Percentiles rank a stretch among this genome's conserved stretches.
These are phyloP conservation scores for Danio albolineatus DNA, from an alignment of 2,797 vertebrate species.

Conservation along the genomic window DNA sequence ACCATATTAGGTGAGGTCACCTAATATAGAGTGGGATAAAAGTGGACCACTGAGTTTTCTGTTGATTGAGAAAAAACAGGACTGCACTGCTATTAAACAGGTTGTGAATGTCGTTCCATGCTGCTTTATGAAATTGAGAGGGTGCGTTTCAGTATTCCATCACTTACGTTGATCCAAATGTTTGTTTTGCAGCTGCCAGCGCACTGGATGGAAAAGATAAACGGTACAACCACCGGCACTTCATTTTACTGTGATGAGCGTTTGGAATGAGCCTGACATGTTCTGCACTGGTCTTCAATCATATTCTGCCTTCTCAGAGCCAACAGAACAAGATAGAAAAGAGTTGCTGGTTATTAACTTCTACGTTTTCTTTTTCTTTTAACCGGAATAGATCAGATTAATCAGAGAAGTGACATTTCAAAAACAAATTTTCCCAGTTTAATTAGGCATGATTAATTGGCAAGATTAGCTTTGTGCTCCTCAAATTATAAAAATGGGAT, in stretches of 20 bases:
- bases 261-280: constrained; percentile 4
- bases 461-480: constrained; percentile 10
- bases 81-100: background rate
- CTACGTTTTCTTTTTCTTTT: background rate
- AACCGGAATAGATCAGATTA: background rate
- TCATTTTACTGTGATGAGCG: constrained; percentile 18
- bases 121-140: constrained; percentile 4
- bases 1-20: too few species aligned
- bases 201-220: constrained; percentile 36
- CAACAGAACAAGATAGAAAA: background rate
- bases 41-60: background rate
- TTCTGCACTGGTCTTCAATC: constrained; percentile 22
- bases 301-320: constrained; percentile 2
- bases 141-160: background rate
- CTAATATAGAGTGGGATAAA: too few species aligned
- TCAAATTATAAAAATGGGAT: constrained; percentile 10
- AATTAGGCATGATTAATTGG: constrained; percentile 39
- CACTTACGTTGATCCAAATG: constrained; percentile 21
- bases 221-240: constrained; percentile 8
- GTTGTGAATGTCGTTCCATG: background rate
- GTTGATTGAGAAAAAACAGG: background rate
- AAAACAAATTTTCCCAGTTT: background rate
- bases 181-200: constrained; percentile 35
- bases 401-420: constrained; percentile 28
- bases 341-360: background rate